Conservation (phyloP, 2,113 vertebrate species). For the Sinocyclocheilus anophthalmus region DNA sequence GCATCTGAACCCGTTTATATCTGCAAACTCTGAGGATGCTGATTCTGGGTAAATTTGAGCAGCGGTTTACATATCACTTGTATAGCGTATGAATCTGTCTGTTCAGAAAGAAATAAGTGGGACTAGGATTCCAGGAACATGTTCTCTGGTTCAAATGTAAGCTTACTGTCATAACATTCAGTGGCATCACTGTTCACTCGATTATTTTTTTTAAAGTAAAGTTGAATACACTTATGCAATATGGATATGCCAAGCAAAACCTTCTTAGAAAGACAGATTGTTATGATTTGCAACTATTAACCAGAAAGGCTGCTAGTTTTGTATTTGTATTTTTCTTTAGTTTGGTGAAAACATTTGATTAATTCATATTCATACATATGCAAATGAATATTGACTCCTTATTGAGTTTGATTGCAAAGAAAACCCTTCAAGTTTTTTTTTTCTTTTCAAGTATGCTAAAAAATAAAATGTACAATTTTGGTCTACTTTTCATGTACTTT, state of each 20-base stretch:
- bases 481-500: too few relatives aligned
- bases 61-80: background rate
- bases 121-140: background rate
- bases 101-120: constrained; percentile 7
- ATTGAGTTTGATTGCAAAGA: background rate
- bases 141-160: background rate
- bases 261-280: background rate
- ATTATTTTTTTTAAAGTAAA: constrained; percentile 7
- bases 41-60: background rate
- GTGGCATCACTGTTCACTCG: background rate
- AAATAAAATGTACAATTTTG: too few relatives aligned
- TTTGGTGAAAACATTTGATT: background rate
- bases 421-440: background rate
- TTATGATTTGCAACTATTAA: background rate
- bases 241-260: background rate
- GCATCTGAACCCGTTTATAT: background rate
- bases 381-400: background rate
- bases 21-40: background rate
- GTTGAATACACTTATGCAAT: background rate
- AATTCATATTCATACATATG: background rate
- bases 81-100: background rate
- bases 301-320: background rate
- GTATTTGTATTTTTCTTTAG: background rate
- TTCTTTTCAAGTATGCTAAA: background rate
- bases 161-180: constrained; percentile 28